Conservation (phyloP, 1,140 invertebrate genomes). For the Acarapis woodi region DNA sequence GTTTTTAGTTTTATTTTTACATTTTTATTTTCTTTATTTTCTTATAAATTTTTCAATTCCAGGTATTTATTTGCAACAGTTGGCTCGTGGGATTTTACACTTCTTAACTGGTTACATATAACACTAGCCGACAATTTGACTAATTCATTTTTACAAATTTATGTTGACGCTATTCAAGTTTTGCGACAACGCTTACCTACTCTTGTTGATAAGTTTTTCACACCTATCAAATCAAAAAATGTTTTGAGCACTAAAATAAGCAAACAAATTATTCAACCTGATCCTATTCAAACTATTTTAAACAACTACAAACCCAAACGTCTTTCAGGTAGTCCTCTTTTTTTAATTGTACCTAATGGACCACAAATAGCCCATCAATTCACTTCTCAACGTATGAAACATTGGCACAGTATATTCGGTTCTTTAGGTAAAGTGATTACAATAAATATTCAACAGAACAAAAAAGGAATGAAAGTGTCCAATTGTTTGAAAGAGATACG, state of each 20-base stretch:
- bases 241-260: constrained; percentile 12
- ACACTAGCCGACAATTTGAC: constrained; percentile 34
- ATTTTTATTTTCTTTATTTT: too few species aligned
- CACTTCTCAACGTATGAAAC: constrained; percentile 27
- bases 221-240: not conserved
- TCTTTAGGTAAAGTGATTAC: constrained; percentile 35
- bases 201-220: constrained; percentile 33
- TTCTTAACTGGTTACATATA: constrained; percentile 46
- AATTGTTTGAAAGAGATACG: constrained; percentile 12
- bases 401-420: constrained; percentile 35
- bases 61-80: constrained; percentile 17
- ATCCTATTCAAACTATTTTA: constrained; percentile 9
- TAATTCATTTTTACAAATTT: constrained; percentile 33
- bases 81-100: constrained; percentile 13
- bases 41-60: constrained; percentile 10
- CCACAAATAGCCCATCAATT: constrained; percentile 19
- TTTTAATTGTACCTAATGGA: constrained; percentile 32
- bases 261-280: constrained; percentile 21
- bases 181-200: constrained; percentile 37
- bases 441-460: constrained; percentile 19
- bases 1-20: too few species aligned
- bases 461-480: not conserved
- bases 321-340: constrained; percentile 35
- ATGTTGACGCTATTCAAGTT: constrained; percentile 47
- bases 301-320: constrained; percentile 21